Evolutionary conservation across 2,888 invertebrate genomes (phyloP).

Genomic region (Brachypalpus laphriformis): DNA sequence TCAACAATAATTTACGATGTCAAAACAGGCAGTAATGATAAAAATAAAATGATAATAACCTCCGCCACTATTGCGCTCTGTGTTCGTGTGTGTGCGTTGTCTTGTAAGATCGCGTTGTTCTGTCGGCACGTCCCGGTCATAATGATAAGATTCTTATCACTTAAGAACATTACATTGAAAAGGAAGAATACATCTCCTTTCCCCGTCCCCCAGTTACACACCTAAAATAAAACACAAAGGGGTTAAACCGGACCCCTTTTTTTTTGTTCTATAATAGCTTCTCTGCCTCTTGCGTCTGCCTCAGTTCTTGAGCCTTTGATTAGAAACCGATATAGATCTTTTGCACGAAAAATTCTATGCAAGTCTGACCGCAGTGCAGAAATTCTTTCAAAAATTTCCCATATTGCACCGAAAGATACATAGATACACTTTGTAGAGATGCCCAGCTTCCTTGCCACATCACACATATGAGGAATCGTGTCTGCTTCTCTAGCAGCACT

Average conservation of each 20-base stretch:
- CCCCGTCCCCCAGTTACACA: conserved; percentile 6
- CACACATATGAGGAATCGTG: conserved; percentile 53
- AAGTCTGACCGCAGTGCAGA: conserved; percentile 41
- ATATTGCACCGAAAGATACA: conserved; percentile 54
- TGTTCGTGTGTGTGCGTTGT: conserved; percentile 4
- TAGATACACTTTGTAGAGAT: background rate
- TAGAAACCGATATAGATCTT: conserved; percentile 66
- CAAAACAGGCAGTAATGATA: conserved; percentile 73
- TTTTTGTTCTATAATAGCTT: conserved; percentile 41
- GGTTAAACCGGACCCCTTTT: conserved; percentile 55
- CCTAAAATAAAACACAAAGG: conserved; percentile 38
- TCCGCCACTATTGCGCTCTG: conserved; percentile 7
- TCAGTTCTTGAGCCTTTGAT: conserved; percentile 24
- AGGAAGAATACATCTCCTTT: conserved; percentile 23
- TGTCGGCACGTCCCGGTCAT: conserved; percentile 73
- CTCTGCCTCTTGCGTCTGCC: background rate
- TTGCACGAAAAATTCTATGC: conserved; percentile 63
- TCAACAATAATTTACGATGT: conserved; percentile 74
- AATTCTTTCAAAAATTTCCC: conserved; percentile 52
- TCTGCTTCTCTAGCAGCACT: conserved; percentile 21
- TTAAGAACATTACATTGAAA: conserved; percentile 53
- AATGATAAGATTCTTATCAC: conserved; percentile 74
- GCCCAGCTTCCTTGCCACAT: too few species aligned
- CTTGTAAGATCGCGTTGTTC: conserved; percentile 40
- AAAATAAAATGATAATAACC: conserved; percentile 69